phyloP scores from a whole-genome alignment of 2,888 invertebrate genomes.

The Drosophila eohydei region DNA sequence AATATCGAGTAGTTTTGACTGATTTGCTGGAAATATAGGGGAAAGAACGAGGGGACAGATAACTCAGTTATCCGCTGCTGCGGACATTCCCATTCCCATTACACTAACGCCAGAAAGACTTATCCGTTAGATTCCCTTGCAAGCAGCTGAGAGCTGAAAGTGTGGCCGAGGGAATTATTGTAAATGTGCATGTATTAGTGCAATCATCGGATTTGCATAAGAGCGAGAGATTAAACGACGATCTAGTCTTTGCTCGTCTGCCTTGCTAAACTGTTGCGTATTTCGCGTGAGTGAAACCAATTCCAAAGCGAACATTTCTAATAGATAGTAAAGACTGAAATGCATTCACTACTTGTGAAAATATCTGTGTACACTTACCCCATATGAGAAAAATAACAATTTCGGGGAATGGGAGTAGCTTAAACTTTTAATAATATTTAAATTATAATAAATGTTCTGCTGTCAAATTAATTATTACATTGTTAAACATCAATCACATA shows the following conservation, averaged over 20 bases:
- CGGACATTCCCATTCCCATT: not conserved
- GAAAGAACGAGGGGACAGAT: not conserved
- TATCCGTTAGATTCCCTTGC: not conserved
- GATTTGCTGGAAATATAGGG: not conserved
- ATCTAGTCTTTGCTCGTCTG: conserved; percentile 4
- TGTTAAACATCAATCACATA: no score
- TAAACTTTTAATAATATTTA: no score
- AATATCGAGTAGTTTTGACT: not conserved
- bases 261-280: not conserved
- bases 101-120: not conserved
- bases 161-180: not conserved
- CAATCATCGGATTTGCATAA: not conserved
- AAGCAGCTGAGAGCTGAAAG: not conserved
- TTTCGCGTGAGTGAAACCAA: not conserved
- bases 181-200: not conserved
- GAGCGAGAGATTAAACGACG: not conserved
- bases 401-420: no score
- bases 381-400: no score
- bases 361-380: not conserved
- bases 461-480: no score
- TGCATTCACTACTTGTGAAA: not conserved
- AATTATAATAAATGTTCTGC: no score
- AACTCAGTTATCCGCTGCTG: not conserved
- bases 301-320: not conserved
- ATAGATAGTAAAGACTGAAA: not conserved